These are phyloP conservation scores for Nemoura dubitans DNA, from an alignment of 2,888 invertebrate genomes.

Conservation along the genomic window DNA sequence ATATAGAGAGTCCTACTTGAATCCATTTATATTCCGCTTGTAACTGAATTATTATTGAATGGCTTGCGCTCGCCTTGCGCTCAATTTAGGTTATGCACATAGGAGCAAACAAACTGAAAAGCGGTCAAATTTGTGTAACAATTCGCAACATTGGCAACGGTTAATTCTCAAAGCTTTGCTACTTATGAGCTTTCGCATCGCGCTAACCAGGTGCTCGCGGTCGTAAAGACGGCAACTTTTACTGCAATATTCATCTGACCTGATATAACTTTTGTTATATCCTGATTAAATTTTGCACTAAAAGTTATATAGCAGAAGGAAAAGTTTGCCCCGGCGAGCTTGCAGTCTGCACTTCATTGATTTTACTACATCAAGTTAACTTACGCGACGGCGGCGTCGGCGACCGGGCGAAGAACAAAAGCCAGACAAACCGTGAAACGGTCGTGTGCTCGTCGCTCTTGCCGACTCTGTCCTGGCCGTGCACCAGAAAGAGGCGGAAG, in stretches of 20 bases:
- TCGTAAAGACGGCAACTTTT: not conserved
- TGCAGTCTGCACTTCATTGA: conserved; percentile 5
- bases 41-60: not conserved
- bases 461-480: too few species aligned
- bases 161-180: not conserved
- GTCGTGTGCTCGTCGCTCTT: too few species aligned
- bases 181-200: not conserved
- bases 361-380: not conserved
- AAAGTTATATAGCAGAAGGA: conserved; percentile 3
- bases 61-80: not conserved
- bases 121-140: not conserved
- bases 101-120: not conserved
- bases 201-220: not conserved
- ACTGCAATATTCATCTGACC: not conserved
- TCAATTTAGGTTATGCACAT: too few species aligned
- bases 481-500: not conserved
- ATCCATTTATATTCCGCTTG: not conserved
- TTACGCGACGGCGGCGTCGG: too few species aligned
- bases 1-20: not conserved
- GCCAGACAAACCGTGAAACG: conserved; percentile 13
- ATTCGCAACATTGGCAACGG: not conserved
- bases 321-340: not conserved
- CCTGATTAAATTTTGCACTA: conserved; percentile 12
- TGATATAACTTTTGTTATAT: conserved; percentile 12
- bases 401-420: not conserved